Evolutionary conservation across 2,888 invertebrate species (phyloP).

Genomic region (Thysanoteuthis rhombus): DNA sequence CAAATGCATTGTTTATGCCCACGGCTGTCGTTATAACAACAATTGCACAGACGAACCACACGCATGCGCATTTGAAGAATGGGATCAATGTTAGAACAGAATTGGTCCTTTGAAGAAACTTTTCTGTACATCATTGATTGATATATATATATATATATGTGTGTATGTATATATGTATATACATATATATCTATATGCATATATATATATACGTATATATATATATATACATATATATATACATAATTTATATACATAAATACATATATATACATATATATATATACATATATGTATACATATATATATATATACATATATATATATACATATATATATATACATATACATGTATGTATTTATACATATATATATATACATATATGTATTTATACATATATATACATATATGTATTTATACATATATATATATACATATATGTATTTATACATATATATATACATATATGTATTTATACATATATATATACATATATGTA

Average conservation of each 20-base stretch:
- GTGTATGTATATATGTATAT: not conserved
- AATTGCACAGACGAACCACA: not conserved
- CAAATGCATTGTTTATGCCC: slow-evolving; percentile 12
- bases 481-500: not conserved
- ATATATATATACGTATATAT: not conserved
- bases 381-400: too few species aligned
- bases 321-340: slow-evolving; percentile 12
- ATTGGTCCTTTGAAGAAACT: not conserved
- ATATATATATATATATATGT: not conserved
- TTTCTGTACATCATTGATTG: not conserved
- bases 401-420: not conserved
- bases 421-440: slow-evolving; percentile 12
- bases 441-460: too few species aligned
- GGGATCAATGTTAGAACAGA: not conserved
- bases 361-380: slow-evolving; percentile 12
- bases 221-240: too few species aligned
- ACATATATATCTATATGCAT: too few species aligned
- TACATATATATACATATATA: slow-evolving; percentile 12
- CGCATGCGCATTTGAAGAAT: not conserved
- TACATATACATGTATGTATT: too few species aligned
- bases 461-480: too few species aligned
- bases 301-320: slow-evolving; percentile 12
- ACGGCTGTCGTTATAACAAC: not conserved
- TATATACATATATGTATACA: slow-evolving; percentile 12
- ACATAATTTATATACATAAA: too few species aligned